These are phyloP conservation scores for Danaus plexippus DNA, from an alignment of 1,140 invertebrate species.

Conservation along the genomic window DNA sequence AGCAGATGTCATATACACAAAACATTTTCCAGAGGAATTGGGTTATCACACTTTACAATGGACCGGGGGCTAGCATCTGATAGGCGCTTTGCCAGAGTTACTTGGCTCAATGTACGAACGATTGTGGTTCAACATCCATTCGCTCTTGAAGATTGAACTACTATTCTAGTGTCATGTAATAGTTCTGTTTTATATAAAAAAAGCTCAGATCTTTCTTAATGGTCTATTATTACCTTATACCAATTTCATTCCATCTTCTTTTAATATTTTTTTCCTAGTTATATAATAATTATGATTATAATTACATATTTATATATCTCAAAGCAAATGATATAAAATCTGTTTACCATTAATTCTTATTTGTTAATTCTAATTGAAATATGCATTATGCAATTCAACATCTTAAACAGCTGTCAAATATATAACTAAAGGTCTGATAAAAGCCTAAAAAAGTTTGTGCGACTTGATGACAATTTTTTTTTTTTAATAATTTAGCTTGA, in stretches of 20 bases:
- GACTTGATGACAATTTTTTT: too few species aligned
- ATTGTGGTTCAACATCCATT: conserved; percentile 19
- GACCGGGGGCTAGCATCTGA: conserved; percentile 34
- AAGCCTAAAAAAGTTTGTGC: too few species aligned
- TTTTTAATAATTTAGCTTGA: too few species aligned
- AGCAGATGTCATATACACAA: conserved; percentile 35
- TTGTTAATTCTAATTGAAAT: too few species aligned
- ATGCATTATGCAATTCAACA: too few species aligned
- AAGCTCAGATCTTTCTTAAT: too few species aligned
- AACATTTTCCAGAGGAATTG: conserved; percentile 37
- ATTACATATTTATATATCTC: too few species aligned
- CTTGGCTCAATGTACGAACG: conserved; percentile 43
- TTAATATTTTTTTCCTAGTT: conserved; percentile 1
- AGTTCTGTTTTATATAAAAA: conserved; percentile 1
- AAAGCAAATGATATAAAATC: too few species aligned
- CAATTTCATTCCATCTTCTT: conserved; percentile 4
- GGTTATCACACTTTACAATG: conserved; percentile 45
- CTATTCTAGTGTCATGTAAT: conserved; percentile 9
- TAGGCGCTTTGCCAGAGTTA: conserved; percentile 49
- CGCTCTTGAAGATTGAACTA: conserved; percentile 19
- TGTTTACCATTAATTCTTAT: too few species aligned
- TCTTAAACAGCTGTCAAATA: too few species aligned
- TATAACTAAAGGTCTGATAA: too few species aligned
- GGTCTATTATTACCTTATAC: conserved; percentile 7
- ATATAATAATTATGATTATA: too few species aligned